Conservation (phyloP, 1,140 invertebrate species). For the Polypedilum vanderplanki region DNA sequence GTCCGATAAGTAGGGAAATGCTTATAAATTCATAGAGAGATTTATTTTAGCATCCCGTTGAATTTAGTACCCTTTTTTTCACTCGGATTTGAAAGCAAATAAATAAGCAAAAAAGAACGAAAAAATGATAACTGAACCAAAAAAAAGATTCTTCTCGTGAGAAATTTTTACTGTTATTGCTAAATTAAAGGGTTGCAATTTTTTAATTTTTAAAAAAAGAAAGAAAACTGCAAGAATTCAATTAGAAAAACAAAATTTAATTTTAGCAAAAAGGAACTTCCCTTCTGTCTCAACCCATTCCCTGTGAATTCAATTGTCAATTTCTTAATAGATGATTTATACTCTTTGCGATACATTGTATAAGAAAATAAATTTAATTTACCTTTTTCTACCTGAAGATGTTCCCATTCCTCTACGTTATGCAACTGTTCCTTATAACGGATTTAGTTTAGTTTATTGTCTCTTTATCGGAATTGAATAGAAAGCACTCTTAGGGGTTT, state of each 20-base stretch:
- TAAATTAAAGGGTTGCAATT: not conserved
- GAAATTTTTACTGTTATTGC: not conserved
- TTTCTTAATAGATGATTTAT: constrained; percentile 14
- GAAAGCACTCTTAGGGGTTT: not conserved
- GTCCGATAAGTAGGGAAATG: not conserved
- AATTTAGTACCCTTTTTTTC: constrained; percentile 14
- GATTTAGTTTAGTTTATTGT: not conserved
- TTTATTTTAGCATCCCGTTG: constrained; percentile 11
- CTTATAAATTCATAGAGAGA: constrained; percentile 22
- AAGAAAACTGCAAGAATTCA: not conserved
- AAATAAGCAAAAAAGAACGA: not conserved
- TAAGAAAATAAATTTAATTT: not conserved
- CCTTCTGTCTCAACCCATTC: not conserved
- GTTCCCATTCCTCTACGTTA: not conserved
- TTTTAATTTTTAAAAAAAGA: not conserved
- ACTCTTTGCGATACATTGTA: not conserved
- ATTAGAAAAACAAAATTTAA: constrained; percentile 20
- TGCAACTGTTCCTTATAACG: constrained; percentile 24
- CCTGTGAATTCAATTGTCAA: not conserved
- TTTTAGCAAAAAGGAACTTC: not conserved
- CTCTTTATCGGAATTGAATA: not conserved
- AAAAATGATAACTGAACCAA: not conserved
- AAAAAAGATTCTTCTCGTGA: constrained; percentile 6
- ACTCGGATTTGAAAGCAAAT: not conserved
- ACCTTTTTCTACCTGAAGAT: constrained; percentile 23